These are phyloP conservation scores for Anguilla anguilla DNA, from an alignment of 2,797 vertebrate genomes.

Conservation along the genomic window DNA sequence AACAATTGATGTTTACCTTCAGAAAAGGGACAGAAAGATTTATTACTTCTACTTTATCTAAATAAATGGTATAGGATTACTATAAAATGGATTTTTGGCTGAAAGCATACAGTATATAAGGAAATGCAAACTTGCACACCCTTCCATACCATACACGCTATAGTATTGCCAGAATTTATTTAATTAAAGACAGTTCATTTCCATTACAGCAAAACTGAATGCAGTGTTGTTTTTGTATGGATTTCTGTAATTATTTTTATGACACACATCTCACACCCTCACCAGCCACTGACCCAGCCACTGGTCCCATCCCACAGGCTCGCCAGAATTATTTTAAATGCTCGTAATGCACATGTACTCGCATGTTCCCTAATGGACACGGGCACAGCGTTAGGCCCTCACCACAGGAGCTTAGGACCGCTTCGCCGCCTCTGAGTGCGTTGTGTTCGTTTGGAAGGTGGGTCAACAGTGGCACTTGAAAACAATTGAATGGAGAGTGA, in stretches of 20 bases:
- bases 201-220: neutral
- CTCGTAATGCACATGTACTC: neutral
- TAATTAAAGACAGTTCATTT: neutral
- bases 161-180: neutral
- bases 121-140: neutral
- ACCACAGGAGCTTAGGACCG: neutral
- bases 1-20: constrained; percentile 17
- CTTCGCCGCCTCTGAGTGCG: neutral
- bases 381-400: neutral
- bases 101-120: neutral
- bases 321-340: neutral
- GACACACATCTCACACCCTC: neutral
- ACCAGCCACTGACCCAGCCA: neutral
- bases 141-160: neutral
- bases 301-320: neutral
- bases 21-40: neutral
- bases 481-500: neutral
- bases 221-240: neutral
- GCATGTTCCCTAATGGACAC: neutral
- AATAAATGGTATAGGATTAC: neutral
- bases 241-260: neutral
- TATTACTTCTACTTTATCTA: constrained; percentile 2
- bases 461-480: neutral
- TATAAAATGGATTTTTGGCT: neutral
- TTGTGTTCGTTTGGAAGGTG: neutral